Percentiles rank a stretch among this genome's conserved stretches.
Evolutionary conservation across 2,888 invertebrate species (phyloP).

Genomic region (Tenthredo distinguenda): DNA sequence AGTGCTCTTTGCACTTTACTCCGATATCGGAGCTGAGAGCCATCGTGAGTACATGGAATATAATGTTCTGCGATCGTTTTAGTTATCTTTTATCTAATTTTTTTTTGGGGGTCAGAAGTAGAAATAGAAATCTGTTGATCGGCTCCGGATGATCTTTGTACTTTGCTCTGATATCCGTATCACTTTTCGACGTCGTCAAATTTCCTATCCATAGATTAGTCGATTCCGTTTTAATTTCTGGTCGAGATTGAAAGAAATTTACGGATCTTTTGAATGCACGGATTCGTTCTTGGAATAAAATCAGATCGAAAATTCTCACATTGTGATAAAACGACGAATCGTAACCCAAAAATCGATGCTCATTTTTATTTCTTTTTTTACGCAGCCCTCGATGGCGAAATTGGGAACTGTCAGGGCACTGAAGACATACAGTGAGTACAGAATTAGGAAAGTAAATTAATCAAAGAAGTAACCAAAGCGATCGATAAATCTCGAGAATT

Average conservation of each 20-base stretch:
- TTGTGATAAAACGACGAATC: not conserved
- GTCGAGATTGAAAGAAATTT: not conserved
- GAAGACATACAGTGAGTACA: not conserved
- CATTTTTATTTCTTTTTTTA: not conserved
- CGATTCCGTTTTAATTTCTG: not conserved
- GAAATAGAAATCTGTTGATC: not conserved
- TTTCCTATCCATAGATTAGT: not conserved
- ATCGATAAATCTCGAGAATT: not conserved
- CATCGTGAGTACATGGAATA: not conserved
- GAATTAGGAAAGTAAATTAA: too few relatives aligned
- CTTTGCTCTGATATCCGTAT: not conserved
- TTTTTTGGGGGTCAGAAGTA: not conserved
- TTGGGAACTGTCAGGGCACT: slow-evolving; percentile 13
- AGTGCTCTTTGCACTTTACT: slow-evolving; percentile 4
- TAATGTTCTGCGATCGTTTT: not conserved
- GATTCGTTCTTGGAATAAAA: not conserved
- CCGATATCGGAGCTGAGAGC: not conserved
- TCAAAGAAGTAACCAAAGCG: not conserved
- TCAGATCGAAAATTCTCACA: too few relatives aligned
- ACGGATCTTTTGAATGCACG: not conserved
- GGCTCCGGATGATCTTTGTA: not conserved
- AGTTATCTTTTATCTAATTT: not conserved
- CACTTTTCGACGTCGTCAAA: too few relatives aligned
- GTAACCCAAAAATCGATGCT: not conserved
- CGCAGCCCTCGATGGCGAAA: not conserved